Evolutionary conservation across 1,140 invertebrate species (phyloP).

Genomic region (Listronotus bonariensis): DNA sequence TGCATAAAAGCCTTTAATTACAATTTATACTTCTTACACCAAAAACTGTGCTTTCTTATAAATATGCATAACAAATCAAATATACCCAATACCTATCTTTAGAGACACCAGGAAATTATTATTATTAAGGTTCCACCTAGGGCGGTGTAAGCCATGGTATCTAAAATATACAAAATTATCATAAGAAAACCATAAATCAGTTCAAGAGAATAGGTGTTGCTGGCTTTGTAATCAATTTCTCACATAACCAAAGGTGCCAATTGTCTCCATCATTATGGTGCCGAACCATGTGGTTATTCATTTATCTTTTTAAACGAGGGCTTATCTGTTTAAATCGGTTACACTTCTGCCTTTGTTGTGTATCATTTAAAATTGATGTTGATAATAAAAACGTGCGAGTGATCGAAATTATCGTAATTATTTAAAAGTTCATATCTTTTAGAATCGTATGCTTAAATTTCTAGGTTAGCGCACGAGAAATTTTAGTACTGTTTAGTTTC

Average conservation of each 20-base stretch:
- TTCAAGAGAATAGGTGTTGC: conserved; percentile 35
- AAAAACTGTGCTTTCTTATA: too few relatives aligned
- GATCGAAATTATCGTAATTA: too few relatives aligned
- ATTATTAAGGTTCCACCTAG: conserved; percentile 1
- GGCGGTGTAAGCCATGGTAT: conserved; percentile 13
- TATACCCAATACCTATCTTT: too few relatives aligned
- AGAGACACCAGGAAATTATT: too few relatives aligned
- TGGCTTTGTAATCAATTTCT: conserved; percentile 42
- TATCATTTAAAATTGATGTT: conserved; percentile 1
- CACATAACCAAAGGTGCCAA: conserved; percentile 35
- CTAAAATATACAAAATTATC: conserved; percentile 42
- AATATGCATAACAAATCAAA: too few relatives aligned
- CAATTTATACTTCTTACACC: too few relatives aligned
- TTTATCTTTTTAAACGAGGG: conserved; percentile 31
- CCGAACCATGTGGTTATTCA: conserved; percentile 27
- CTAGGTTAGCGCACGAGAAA: too few relatives aligned
- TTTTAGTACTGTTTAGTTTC: too few relatives aligned
- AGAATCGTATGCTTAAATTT: too few relatives aligned
- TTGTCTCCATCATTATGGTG: conserved; percentile 33
- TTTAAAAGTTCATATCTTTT: too few relatives aligned
- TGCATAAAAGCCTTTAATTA: too few relatives aligned
- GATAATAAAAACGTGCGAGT: too few relatives aligned
- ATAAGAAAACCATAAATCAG: conserved; percentile 39
- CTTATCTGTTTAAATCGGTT: conserved; percentile 27
- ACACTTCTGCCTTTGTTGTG: conserved; percentile 3